Base-by-base conservation (phyloP, 2,888 invertebrate species). In the Ceratothoa steindachneri region DNA sequence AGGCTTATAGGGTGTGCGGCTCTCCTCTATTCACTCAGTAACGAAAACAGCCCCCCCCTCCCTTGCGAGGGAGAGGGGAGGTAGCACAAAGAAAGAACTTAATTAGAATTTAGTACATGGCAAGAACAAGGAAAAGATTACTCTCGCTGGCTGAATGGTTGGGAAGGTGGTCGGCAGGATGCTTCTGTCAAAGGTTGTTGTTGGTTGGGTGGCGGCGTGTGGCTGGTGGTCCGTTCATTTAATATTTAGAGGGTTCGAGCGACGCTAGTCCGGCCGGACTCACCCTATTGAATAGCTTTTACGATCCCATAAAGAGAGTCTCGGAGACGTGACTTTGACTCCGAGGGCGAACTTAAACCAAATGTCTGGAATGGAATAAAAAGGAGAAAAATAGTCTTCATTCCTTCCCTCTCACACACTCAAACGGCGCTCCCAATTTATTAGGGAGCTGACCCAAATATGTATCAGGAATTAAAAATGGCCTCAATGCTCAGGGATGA, bases 221-320 rank as follows among this genome's bases (percentile, higher is more conserved):
- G 52, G 52, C 53, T 28, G 67, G 67, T 41, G 67, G 67, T 28
- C 53, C 19, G 19, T 53, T 55, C 53, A 53, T 69, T 69, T 53
- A 69, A 53, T 52, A 53, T 29, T 28, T 30, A 52, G 69, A 52
- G 29, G 52, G 27, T 55, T 52, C 51, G 5, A 29, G 28, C 29
- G 53, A 3, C 29, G 53, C 53, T 9, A 52, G 52, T 52, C 28
- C 52, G 41, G 22, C 22, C 19, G 15, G 68, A n/a, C 31, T 22
- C 67, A 12, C 22, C 4, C 30, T 51, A 51, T 51, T 41, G 67
- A 51, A 22, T 31, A 31, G 1, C 24, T 67, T 31, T 51, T 22
- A 15, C 67, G 30, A 24, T 51, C 67, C 41, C 1, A 31, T 51
- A 28, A 41, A 31, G 68, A 24, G 51, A 67, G 24, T 30, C 31